These are phyloP conservation scores for Rhaphigaster nebulosa DNA, from an alignment of 2,888 invertebrate genomes.

Conservation along the genomic window DNA sequence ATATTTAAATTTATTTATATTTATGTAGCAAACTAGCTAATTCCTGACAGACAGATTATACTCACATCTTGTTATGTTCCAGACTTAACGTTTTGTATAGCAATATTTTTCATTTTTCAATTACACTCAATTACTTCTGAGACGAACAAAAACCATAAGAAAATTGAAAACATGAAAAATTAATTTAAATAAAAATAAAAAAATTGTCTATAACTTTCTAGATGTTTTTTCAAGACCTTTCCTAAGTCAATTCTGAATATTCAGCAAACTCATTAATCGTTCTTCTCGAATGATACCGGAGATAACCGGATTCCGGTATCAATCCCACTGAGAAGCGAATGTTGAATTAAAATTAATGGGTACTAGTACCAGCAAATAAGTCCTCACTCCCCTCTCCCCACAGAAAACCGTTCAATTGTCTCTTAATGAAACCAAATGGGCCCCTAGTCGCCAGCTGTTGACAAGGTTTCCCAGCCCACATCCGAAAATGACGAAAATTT, in stretches of 20 bases:
- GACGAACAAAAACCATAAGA: too few species aligned
- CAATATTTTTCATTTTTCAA: too few species aligned
- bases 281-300: not conserved
- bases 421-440: slow-evolving; percentile 34
- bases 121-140: too few species aligned
- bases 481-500: not conserved
- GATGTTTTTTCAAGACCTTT: not conserved
- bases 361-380: slow-evolving; percentile 3
- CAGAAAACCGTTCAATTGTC: slow-evolving; percentile 32
- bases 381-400: not conserved
- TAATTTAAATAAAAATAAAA: too few species aligned
- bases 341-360: slow-evolving; percentile 23
- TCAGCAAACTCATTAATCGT: not conserved
- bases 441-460: not conserved
- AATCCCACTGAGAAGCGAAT: not conserved
- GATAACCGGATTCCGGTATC: not conserved
- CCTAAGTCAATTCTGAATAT: not conserved
- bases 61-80: too few species aligned
- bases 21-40: too few species aligned
- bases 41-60: too few species aligned
- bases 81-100: too few species aligned
- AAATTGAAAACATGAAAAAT: too few species aligned
- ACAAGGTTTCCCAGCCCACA: not conserved
- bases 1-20: too few species aligned
- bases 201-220: too few species aligned